Base-by-base conservation (phyloP, 2,797 vertebrate species). In the Poecilia wingei region DNA sequence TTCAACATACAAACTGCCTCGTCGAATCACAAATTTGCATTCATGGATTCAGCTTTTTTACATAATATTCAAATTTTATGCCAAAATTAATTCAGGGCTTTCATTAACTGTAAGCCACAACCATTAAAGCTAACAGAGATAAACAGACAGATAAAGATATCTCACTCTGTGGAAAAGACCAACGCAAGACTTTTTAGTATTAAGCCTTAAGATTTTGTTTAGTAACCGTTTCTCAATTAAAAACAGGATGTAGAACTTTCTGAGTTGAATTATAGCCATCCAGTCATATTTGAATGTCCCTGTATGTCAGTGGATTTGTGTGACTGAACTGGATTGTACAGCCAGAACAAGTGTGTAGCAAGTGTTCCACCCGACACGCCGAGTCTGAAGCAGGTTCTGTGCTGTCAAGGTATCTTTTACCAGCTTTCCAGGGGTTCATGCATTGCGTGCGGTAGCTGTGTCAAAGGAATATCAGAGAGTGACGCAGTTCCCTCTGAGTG, bases 401-500 rank as follows among this genome's bases (percentile, higher is more conserved):
- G 53, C 59, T 16, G 51, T 43, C 43, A 6, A 53, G 70, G 61
- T 69, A 66, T 78, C 28, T 84, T 87, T 88, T 74, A 78, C 39
- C 8, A 39, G 69, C 74, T 72, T 87, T 79, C 64, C 39, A 55
- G 45, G 75, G 69, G 46, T 76, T 79, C 59, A 80, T 25, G 68
- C 45, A 33, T 72, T 77, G 73, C 14, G 3, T 68, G 84, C 51
- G 74, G 43, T 57, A 22, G 61, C 47, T 0, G 25, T 77, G 82
- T 81, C 28, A 18, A 61, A 82, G 61, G 46, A 72, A 78, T 86
- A 88, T 91, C 90, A 83, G 53, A 51, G 71, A 76, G 64, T 86
- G 79, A 84, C 1, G 46, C 41, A 68, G 61, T 78, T 12, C n/a
- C 18, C 76, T 7, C 69, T 1, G 33, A 86, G 69, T 75, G 73